Percentiles rank a stretch among this genome's conserved stretches.
phyloP scores from a whole-genome alignment of 2,113 vertebrate genomes.

The Paralichthys olivaceus region DNA sequence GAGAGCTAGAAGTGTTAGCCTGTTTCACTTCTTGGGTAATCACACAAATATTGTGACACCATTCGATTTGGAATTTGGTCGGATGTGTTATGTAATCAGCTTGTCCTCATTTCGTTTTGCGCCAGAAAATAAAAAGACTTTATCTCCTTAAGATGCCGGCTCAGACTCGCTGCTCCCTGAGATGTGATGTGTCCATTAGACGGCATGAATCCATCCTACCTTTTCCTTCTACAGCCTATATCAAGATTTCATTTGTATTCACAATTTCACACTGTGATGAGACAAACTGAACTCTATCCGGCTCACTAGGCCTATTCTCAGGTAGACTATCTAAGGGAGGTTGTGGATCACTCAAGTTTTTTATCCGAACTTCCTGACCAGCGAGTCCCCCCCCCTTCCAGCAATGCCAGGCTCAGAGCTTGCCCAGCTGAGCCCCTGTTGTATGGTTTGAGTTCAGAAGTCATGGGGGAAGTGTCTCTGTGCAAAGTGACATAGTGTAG shows the following conservation, averaged over 20 bases:
- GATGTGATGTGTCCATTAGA: conserved; percentile 24
- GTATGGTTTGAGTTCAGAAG: too few species aligned
- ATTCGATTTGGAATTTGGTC: conserved; percentile 35
- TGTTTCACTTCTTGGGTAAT: conserved; percentile 16
- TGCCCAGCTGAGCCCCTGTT: too few species aligned
- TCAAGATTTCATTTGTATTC: neutral
- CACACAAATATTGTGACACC: conserved; percentile 53
- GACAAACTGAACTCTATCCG: too few species aligned
- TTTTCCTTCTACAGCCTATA: neutral
- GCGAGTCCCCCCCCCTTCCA: too few species aligned
- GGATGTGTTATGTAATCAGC: conserved; percentile 34
- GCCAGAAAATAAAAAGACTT: conserved; percentile 40
- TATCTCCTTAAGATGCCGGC: conserved; percentile 25
- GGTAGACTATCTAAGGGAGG: too few species aligned
- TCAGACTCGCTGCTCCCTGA: conserved; percentile 10
- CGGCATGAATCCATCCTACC: conserved; percentile 7
- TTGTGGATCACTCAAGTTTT: too few species aligned
- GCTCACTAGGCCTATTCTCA: too few species aligned
- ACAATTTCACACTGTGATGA: too few species aligned
- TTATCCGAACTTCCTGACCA: too few species aligned
- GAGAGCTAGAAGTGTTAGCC: conserved; percentile 23
- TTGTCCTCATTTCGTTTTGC: conserved; percentile 20
- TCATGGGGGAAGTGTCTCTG: too few species aligned
- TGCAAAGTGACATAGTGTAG: too few species aligned
- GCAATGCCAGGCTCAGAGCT: too few species aligned